Evolutionary conservation across 2,797 vertebrate genomes (phyloP).

Genomic region (Hoplostethus mediterraneus): DNA sequence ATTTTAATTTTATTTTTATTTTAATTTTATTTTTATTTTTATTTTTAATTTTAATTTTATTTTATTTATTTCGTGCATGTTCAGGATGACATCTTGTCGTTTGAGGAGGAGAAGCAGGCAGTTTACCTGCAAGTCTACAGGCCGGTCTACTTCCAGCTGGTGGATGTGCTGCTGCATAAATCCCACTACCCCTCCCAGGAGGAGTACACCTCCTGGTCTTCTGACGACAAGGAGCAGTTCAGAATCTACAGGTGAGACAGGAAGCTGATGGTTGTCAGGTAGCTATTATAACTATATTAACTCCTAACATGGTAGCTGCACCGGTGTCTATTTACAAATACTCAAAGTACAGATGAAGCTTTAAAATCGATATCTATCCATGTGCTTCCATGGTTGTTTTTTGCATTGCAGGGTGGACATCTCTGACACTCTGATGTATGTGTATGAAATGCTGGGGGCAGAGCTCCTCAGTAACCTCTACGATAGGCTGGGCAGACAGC

Average conservation of each 20-base stretch:
- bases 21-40: too few species aligned
- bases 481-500: conserved; percentile 92
- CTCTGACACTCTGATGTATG: conserved; percentile 98
- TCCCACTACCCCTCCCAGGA: conserved; percentile 95
- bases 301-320: too few species aligned
- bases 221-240: conserved; percentile 98
- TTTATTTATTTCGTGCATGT: background rate
- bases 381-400: background rate
- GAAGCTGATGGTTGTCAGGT: too few species aligned
- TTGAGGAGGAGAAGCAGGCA: conserved; percentile 93
- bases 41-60: background rate
- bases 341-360: background rate
- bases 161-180: conserved; percentile 96
- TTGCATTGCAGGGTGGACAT: conserved; percentile 92
- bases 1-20: too few species aligned
- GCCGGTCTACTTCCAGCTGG: conserved; percentile 96
- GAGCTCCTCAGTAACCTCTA: conserved; percentile 98
- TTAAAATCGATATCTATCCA: background rate
- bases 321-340: too few species aligned
- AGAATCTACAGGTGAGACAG: conserved; percentile 92
- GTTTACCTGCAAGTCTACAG: conserved; percentile 97
- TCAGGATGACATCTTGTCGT: conserved; percentile 96
- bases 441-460: conserved; percentile 97
- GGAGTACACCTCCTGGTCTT: conserved; percentile 93
- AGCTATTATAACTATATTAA: too few species aligned